Conservation (phyloP, 2,888 invertebrate genomes). For the Clusia tigrina region DNA sequence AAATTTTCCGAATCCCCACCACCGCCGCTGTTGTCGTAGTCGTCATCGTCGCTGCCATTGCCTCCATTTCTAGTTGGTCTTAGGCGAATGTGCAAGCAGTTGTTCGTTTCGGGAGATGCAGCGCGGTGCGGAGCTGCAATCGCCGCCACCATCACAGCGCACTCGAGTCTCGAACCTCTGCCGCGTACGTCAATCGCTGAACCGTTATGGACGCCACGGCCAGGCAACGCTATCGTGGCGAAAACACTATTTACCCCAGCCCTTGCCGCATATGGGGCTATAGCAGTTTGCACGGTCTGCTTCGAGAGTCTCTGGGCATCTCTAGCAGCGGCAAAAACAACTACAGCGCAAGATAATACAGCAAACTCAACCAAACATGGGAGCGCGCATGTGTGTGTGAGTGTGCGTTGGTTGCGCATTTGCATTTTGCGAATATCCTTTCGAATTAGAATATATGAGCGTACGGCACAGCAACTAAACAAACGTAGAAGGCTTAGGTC, state of each 20-base stretch:
- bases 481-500: background rate
- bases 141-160: background rate
- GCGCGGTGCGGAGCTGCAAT: too few species aligned
- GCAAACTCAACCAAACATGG: background rate
- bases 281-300: background rate
- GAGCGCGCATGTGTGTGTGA: conserved; percentile 29
- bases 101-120: too few species aligned
- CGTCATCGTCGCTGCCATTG: background rate
- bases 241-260: background rate
- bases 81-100: background rate
- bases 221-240: background rate
- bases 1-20: conserved; percentile 47
- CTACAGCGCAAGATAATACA: background rate
- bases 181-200: background rate
- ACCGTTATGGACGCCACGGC: background rate
- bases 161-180: too few species aligned
- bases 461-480: conserved; percentile 46
- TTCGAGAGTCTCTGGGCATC: background rate
- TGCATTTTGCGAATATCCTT: conserved; percentile 59
- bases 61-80: conserved; percentile 1
- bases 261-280: background rate
- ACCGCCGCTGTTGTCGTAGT: too few species aligned
- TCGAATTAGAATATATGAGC: conserved; percentile 51
- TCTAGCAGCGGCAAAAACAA: background rate
- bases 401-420: conserved; percentile 50